phyloP scores from a whole-genome alignment of 2,797 vertebrate species.

The Cygnus olor region DNA sequence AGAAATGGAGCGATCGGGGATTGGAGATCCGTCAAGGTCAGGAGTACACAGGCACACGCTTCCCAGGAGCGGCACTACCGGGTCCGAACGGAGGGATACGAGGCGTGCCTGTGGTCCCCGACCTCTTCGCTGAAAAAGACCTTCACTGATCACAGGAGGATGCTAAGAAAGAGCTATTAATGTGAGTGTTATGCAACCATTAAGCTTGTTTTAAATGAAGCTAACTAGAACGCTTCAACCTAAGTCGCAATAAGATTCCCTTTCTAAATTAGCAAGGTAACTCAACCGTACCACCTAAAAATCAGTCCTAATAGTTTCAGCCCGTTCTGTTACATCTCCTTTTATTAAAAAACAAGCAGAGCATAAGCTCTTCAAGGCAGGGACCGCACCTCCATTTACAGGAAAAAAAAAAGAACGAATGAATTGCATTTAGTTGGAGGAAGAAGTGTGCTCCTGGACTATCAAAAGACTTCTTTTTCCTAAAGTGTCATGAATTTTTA shows the following conservation, averaged over 20 bases:
- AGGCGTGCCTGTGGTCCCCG: neutral
- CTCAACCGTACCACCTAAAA: constrained; percentile 25
- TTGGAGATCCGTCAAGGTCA: neutral
- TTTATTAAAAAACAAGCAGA: neutral
- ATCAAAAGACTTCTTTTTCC: neutral
- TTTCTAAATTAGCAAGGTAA: constrained; percentile 14
- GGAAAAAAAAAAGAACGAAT: neutral
- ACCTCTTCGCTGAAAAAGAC: neutral
- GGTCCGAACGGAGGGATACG: neutral
- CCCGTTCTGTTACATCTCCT: neutral
- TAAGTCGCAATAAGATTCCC: neutral
- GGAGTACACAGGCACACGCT: neutral
- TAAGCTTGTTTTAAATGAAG: constrained; percentile 42
- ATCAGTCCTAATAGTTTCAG: neutral
- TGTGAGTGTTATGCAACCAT: constrained; percentile 16
- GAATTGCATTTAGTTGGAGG: neutral
- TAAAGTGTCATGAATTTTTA: neutral
- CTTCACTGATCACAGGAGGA: neutral
- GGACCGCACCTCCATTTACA: neutral
- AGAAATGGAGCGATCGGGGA: neutral
- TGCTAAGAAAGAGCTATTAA: constrained; percentile 13
- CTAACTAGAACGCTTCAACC: neutral
- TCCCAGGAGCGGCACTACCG: neutral
- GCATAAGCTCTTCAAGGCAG: neutral
- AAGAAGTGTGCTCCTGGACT: neutral